Percentiles rank a stretch among this genome's conserved stretches.
phyloP scores from a whole-genome alignment of 2,797 vertebrate species.

The Falco rusticolus region DNA sequence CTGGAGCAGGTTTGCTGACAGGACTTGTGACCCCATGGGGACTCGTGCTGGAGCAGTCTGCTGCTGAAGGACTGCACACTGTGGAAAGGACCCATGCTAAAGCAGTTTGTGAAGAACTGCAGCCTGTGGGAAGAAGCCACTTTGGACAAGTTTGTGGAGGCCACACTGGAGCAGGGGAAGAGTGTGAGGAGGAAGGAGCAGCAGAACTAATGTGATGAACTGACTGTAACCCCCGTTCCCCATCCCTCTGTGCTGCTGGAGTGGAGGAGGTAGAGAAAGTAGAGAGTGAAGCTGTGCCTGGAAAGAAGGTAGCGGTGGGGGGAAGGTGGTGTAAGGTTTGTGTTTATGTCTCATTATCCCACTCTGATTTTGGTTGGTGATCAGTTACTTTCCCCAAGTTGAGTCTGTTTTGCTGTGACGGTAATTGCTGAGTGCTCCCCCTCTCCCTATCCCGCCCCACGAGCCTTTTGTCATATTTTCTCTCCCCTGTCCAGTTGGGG shows the following conservation, averaged over 20 bases:
- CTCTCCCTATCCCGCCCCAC: background rate
- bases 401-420: fast-evolving
- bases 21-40: background rate
- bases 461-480: background rate
- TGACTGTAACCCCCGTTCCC: background rate
- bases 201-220: no score
- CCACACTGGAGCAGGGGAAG: background rate
- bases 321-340: background rate
- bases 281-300: background rate
- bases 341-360: background rate
- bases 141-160: no score
- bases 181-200: no score
- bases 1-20: background rate
- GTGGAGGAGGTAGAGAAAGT: background rate
- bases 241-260: fast-evolving
- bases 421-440: background rate
- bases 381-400: background rate
- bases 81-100: background rate
- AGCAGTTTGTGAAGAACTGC: background rate
- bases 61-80: background rate
- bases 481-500: background rate
- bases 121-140: background rate
- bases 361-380: background rate
- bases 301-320: background rate
- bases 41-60: background rate